A percentile compares a stretch with the other conserved stretches of the same genome.
These are phyloP conservation scores for Suillia variegata DNA, from an alignment of 2,888 invertebrate species.

Conservation along the genomic window DNA sequence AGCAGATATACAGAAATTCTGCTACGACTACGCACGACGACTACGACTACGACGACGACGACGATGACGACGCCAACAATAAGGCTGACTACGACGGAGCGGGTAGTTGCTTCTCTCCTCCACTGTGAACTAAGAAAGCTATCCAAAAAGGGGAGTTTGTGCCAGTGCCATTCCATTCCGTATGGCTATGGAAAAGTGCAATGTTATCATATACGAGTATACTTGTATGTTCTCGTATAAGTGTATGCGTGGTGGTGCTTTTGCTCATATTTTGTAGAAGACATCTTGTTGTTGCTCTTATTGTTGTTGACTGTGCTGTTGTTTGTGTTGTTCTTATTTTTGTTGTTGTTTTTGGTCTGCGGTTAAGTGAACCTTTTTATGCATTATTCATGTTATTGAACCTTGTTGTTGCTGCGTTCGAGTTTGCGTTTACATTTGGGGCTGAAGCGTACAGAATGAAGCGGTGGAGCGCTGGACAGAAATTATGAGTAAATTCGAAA, in stretches of 20 bases:
- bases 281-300: constrained; percentile 10
- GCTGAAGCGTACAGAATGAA: neutral
- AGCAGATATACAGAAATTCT: constrained; percentile 46
- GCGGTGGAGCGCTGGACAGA: neutral
- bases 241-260: neutral
- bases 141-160: too few relatives aligned
- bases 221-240: neutral
- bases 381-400: constrained; percentile 58
- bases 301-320: too few relatives aligned
- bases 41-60: constrained; percentile 15
- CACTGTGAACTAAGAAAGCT: neutral
- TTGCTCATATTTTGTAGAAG: too few relatives aligned
- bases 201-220: constrained; percentile 44
- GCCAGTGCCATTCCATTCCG: too few relatives aligned
- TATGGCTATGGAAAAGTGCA: constrained; percentile 43
- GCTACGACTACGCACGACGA: constrained; percentile 20
- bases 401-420: constrained; percentile 44
- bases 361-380: constrained; percentile 41
- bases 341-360: constrained; percentile 16
- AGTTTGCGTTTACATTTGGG: too few relatives aligned
- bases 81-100: too few relatives aligned
- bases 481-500: constrained; percentile 22
- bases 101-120: too few relatives aligned
- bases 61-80: constrained; percentile 6
- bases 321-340: constrained; percentile 12